phyloP scores from a whole-genome alignment of 1,140 invertebrate genomes.

The Potamilus streckersoni region DNA sequence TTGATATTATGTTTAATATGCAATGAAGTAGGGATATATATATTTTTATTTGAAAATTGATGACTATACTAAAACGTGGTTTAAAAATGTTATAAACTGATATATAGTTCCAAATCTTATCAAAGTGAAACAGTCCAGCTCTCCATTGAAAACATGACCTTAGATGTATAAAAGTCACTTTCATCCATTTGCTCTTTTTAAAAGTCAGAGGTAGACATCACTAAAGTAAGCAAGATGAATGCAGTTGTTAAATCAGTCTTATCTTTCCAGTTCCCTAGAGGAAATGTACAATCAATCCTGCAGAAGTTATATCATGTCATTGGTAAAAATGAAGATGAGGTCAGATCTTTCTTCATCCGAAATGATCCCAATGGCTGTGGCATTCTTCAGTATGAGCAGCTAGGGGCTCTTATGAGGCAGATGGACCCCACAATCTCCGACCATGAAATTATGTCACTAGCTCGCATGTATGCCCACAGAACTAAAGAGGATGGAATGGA shows the following conservation, averaged over 20 bases:
- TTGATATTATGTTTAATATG: too few species aligned
- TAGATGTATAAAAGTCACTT: conserved; percentile 9
- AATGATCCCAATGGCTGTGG: conserved; percentile 53
- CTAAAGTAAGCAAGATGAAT: too few species aligned
- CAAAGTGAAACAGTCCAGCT: neutral
- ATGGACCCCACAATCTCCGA: conserved; percentile 51
- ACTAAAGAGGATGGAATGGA: conserved; percentile 46
- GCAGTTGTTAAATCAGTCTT: too few species aligned
- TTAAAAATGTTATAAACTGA: too few species aligned
- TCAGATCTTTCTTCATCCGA: conserved; percentile 57
- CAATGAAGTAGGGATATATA: too few species aligned
- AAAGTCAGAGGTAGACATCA: too few species aligned
- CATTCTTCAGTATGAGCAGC: conserved; percentile 46
- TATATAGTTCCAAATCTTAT: neutral
- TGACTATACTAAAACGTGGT: too few species aligned
- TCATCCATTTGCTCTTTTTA: too few species aligned
- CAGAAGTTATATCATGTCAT: conserved; percentile 37
- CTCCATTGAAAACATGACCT: neutral
- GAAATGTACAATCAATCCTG: conserved; percentile 55
- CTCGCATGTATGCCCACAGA: conserved; percentile 50
- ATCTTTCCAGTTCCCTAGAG: conserved; percentile 51
- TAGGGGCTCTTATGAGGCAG: conserved; percentile 42
- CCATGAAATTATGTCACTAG: conserved; percentile 65
- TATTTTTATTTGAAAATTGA: too few species aligned
- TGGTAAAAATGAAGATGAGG: conserved; percentile 54